Conservation (phyloP, 2,113 vertebrate genomes). For the human region DNA sequence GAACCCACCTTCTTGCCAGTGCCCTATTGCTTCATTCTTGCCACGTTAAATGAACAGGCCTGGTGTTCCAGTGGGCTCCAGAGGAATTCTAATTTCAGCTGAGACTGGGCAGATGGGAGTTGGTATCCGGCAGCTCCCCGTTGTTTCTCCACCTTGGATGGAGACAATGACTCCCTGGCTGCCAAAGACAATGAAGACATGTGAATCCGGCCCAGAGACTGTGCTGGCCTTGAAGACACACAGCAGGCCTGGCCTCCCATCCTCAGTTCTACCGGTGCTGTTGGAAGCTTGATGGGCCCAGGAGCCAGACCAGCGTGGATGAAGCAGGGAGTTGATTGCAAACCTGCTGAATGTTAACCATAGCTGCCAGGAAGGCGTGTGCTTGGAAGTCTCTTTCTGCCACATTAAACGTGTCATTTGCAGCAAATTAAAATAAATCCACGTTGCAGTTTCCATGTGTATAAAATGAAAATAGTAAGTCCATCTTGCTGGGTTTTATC, state of each 20-base stretch:
- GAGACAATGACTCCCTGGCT: too few species aligned
- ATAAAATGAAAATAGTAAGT: not conserved
- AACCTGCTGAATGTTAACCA: accelerated
- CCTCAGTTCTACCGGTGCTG: not conserved
- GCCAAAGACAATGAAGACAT: not conserved
- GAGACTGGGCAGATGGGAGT: not conserved
- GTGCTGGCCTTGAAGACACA: not conserved
- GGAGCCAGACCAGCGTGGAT: not conserved
- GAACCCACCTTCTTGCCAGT: not conserved
- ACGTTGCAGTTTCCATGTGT: not conserved
- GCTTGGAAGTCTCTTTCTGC: not conserved
- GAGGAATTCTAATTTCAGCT: not conserved
- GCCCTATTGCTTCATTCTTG: not conserved
- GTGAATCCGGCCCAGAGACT: not conserved
- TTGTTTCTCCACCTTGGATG: too few species aligned
- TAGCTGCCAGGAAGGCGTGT: not conserved
- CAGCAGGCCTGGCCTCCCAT: accelerated
- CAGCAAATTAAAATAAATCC: not conserved
- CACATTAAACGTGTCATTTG: not conserved
- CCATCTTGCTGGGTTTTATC: not conserved
- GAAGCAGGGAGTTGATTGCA: not conserved
- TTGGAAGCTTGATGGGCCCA: accelerated
- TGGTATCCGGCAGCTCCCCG: not conserved
- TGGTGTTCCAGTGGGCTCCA: not conserved
- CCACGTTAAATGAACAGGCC: not conserved